Conservation (phyloP, 37 sponge, comb jelly and placozoan genomes). For the Cladorhizidae sp. region DNA sequence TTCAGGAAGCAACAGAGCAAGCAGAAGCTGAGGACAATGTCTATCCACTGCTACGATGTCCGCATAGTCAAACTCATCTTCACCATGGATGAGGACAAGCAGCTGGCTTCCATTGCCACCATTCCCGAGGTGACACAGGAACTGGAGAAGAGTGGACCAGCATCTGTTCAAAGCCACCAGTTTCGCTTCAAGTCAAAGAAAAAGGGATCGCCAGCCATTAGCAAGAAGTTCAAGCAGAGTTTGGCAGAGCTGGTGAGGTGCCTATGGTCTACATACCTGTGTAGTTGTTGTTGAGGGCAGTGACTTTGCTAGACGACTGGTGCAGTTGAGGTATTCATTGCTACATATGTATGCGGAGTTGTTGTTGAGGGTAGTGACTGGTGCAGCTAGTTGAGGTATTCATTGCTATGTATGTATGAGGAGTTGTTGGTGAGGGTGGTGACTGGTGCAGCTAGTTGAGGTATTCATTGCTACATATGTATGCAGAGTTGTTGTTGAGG, state of each 20-base stretch:
- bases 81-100: not conserved
- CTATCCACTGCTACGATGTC: slow-evolving; percentile 52
- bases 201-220: not conserved
- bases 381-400: too few species aligned
- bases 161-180: not conserved
- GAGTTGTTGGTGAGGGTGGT: too few species aligned
- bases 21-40: slow-evolving; percentile 17
- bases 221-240: not conserved
- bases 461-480: too few species aligned
- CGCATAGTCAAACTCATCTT: slow-evolving; percentile 53
- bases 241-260: slow-evolving; percentile 4
- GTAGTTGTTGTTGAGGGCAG: too few species aligned
- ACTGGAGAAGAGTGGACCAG: not conserved
- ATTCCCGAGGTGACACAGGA: not conserved
- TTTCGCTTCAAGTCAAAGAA: not conserved
- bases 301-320: too few species aligned
- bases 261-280: not conserved
- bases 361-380: too few species aligned
- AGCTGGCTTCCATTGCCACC: not conserved
- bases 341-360: too few species aligned
- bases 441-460: too few species aligned
- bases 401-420: too few species aligned
- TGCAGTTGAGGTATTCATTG: too few species aligned
- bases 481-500: too few species aligned
- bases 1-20: slow-evolving; percentile 10